Percentiles rank a stretch among this genome's conserved stretches.
phyloP scores from a whole-genome alignment of 1,140 invertebrate genomes.

The Trachymyrmex cornetzi region DNA sequence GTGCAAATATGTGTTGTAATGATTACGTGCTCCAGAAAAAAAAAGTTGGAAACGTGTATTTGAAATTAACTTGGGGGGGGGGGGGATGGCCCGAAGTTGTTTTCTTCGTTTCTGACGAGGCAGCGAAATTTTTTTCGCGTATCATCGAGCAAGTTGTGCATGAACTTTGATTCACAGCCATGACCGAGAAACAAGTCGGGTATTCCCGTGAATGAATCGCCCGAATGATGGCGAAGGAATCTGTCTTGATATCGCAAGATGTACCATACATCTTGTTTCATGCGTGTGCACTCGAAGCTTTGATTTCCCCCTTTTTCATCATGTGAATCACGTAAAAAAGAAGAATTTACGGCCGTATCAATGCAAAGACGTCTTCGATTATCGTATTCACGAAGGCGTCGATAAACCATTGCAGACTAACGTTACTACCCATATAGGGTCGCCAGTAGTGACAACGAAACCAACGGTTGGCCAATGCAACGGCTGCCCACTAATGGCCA shows the following conservation, averaged over 20 bases:
- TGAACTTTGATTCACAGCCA: slow-evolving; percentile 67
- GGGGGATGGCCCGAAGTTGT: neutral
- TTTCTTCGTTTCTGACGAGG: neutral
- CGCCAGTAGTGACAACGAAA: too few species aligned
- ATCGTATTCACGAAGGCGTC: too few species aligned
- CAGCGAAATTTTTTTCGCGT: slow-evolving; percentile 7
- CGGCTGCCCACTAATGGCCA: too few species aligned
- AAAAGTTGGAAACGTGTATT: neutral
- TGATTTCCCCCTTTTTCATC: neutral
- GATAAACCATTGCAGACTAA: neutral
- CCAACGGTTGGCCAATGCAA: too few species aligned
- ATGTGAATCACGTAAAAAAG: neutral
- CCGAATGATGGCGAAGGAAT: neutral
- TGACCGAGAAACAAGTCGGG: slow-evolving; percentile 71
- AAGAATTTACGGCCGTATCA: neutral
- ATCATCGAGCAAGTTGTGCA: slow-evolving; percentile 10
- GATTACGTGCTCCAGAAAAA: neutral
- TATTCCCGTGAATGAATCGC: slow-evolving; percentile 69
- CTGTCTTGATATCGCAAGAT: neutral
- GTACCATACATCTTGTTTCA: neutral
- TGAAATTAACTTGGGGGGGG: neutral
- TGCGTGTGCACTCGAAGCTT: slow-evolving; percentile 12
- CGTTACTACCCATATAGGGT: too few species aligned
- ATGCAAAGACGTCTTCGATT: neutral
- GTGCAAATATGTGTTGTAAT: neutral